Percentiles rank a stretch among this genome's conserved stretches.
phyloP scores from a whole-genome alignment of 2,797 vertebrate species.

The Halcyon badia region DNA sequence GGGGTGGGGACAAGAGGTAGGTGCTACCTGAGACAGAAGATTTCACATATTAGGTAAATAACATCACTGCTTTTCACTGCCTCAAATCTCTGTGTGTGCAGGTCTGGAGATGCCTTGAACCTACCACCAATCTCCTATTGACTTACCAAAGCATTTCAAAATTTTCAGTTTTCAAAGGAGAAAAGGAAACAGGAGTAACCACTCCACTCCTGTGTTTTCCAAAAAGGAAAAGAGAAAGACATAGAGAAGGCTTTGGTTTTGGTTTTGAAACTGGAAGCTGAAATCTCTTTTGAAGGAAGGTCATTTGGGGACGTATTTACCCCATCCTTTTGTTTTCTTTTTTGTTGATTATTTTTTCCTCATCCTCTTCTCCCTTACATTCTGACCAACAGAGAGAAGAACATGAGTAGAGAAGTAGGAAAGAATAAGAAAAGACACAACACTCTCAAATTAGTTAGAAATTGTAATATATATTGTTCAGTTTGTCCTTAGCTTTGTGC shows the following conservation, averaged over 20 bases:
- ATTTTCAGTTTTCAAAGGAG: background rate
- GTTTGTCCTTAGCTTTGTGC: background rate
- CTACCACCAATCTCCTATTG: background rate
- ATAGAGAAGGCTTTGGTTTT: rapidly evolving
- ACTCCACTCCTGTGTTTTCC: background rate
- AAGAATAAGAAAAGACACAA: background rate
- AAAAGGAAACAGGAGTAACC: background rate
- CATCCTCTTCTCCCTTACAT: background rate
- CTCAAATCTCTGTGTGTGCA: background rate
- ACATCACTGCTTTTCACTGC: background rate
- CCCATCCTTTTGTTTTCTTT: background rate
- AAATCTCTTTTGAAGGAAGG: background rate
- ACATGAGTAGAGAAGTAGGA: background rate
- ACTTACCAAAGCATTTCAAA: background rate
- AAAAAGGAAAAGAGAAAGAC: background rate
- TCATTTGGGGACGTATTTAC: rapidly evolving
- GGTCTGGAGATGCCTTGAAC: background rate
- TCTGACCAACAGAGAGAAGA: background rate
- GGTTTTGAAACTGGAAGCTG: background rate
- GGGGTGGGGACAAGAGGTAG: rapidly evolving
- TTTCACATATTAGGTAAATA: background rate
- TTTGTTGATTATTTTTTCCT: background rate
- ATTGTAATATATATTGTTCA: background rate
- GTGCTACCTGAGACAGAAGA: background rate
- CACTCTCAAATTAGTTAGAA: background rate